phyloP scores from a whole-genome alignment of 2,113 vertebrate species.

The Damaliscus lunatus region DNA sequence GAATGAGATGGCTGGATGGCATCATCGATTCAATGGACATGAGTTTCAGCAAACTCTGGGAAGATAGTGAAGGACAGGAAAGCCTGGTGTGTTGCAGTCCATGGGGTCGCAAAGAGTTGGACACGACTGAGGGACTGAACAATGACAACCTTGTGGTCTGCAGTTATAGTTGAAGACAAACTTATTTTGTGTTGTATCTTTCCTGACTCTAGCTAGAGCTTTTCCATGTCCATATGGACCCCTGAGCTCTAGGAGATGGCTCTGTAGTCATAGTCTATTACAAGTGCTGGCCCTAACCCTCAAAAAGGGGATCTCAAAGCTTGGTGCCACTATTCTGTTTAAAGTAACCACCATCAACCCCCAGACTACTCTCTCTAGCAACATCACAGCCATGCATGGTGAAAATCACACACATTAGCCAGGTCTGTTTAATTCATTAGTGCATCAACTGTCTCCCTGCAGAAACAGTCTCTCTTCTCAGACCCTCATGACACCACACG shows the following conservation, averaged over 20 bases:
- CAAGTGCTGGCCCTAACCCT: background rate
- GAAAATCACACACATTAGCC: no score
- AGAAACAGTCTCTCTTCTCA: no score
- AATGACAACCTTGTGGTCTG: background rate
- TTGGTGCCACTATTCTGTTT: background rate
- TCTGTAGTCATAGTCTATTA: background rate
- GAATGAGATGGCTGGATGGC: background rate
- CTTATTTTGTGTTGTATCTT: background rate
- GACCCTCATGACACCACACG: no score
- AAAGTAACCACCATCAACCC: background rate
- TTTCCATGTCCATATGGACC: background rate
- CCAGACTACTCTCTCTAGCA: background rate
- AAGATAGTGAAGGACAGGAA: background rate
- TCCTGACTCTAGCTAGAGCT: background rate
- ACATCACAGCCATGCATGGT: background rate
- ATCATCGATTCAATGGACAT: background rate
- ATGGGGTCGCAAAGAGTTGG: fast-evolving
- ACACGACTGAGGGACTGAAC: background rate
- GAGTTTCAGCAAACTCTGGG: background rate
- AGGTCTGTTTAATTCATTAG: no score
- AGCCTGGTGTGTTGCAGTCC: background rate
- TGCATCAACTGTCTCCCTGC: no score
- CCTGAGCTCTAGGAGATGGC: background rate
- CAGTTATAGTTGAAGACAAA: background rate
- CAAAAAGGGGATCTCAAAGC: background rate